These are phyloP conservation scores for Poliocrania exsul DNA, from an alignment of 2,797 vertebrate species.

Conservation along the genomic window DNA sequence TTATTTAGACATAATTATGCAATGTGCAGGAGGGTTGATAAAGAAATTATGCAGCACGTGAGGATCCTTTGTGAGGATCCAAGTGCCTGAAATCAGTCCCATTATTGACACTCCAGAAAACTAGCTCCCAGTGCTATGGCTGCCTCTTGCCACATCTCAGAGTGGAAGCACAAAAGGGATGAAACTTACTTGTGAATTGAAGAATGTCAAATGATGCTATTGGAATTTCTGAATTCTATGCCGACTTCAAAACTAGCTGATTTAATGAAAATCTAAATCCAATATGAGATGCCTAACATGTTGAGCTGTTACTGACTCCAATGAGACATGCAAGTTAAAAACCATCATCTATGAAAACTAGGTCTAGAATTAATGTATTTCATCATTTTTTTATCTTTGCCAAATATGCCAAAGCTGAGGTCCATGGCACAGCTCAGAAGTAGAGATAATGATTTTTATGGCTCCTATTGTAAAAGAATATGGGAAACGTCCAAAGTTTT, in stretches of 20 bases:
- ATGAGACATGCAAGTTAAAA: not conserved
- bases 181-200: not conserved
- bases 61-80: not conserved
- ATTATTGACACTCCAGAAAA: not conserved
- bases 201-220: not conserved
- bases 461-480: not conserved
- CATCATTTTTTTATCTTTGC: not conserved
- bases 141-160: not conserved
- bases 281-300: not conserved
- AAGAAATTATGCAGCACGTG: not conserved
- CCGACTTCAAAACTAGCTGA: not conserved
- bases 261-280: not conserved
- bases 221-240: not conserved
- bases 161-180: not conserved
- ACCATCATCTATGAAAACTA: not conserved
- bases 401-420: not conserved
- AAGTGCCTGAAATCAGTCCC: not conserved
- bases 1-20: not conserved
- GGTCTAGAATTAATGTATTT: not conserved
- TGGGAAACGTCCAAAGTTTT: not conserved
- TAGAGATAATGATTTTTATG: not conserved
- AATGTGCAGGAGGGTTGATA: not conserved
- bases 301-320: not conserved
- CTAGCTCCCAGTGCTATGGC: not conserved
- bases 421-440: not conserved